A percentile compares a stretch with the other conserved stretches of the same genome.
Conservation (phyloP, 2,113 vertebrate species). For the Illadopsis cleaveri region DNA sequence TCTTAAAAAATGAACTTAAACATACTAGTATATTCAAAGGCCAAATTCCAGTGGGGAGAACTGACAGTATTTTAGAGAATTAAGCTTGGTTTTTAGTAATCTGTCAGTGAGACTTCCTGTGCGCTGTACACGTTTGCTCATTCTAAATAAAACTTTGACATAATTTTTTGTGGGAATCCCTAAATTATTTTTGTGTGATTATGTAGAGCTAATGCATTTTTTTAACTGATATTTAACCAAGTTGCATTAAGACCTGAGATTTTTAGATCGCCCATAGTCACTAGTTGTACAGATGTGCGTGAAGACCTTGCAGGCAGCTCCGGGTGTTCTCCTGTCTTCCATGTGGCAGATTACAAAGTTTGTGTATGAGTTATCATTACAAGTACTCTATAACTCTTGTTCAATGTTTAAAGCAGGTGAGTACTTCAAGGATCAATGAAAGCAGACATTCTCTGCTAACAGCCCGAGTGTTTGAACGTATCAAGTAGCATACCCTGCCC, state of each 20-base stretch:
- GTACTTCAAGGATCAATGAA: neutral
- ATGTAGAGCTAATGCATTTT: neutral
- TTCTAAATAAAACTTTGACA: neutral
- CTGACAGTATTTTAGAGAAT: neutral
- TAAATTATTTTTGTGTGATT: neutral
- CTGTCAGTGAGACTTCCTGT: neutral
- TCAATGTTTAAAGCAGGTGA: neutral
- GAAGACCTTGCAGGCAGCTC: too few species aligned
- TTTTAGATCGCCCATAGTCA: neutral
- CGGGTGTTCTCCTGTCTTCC: neutral
- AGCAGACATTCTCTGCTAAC: neutral
- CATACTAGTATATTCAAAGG: neutral
- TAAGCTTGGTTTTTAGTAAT: neutral
- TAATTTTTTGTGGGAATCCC: neutral
- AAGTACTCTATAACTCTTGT: neutral
- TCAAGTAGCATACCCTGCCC: rapidly evolving
- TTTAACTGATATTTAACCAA: neutral
- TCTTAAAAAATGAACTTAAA: neutral
- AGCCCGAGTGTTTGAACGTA: neutral
- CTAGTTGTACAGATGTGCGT: neutral
- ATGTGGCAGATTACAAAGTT: neutral
- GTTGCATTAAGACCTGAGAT: neutral
- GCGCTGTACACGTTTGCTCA: rapidly evolving
- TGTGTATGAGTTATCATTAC: neutral
- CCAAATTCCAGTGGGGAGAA: neutral